Conservation (phyloP, 2,113 vertebrate species). For the Thunnus maccoyii region DNA sequence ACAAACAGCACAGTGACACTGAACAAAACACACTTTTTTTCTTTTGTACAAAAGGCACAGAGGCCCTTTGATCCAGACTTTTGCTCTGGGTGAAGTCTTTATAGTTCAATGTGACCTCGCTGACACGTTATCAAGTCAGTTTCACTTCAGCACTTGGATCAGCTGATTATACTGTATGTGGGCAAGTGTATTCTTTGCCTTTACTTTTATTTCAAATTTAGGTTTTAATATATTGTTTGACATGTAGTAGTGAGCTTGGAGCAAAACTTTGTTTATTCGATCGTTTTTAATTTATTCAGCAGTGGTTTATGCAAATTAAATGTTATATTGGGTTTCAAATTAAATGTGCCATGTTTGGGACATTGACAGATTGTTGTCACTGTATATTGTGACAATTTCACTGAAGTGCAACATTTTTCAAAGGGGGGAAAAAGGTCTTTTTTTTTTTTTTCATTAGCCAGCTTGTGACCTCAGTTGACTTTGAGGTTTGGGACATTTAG, state of each 20-base stretch:
- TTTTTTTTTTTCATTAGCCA: conserved; percentile 10
- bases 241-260: conserved; percentile 9
- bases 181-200: conserved; percentile 25
- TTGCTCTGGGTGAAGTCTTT: conserved; percentile 16
- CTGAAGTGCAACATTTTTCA: conserved; percentile 24
- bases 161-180: conserved; percentile 19
- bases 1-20: background rate
- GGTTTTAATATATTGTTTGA: conserved; percentile 51
- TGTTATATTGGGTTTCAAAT: conserved; percentile 30
- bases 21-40: conserved; percentile 15
- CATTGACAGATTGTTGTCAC: background rate
- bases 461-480: conserved; percentile 25
- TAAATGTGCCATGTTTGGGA: conserved; percentile 59
- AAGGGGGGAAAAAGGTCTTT: background rate
- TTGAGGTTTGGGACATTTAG: conserved; percentile 28
- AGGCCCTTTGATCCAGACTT: conserved; percentile 6
- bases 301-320: conserved; percentile 29
- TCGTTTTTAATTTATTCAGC: conserved; percentile 42
- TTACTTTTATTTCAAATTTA: conserved; percentile 31
- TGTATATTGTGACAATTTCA: conserved; percentile 24
- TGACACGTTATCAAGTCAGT: conserved; percentile 2
- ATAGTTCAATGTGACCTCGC: conserved; percentile 19
- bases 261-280: conserved; percentile 26
- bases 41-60: conserved; percentile 6
- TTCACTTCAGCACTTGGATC: conserved; percentile 4